Conservation (phyloP, 2,888 invertebrate genomes). For the Ormyrus pomaceus region DNA sequence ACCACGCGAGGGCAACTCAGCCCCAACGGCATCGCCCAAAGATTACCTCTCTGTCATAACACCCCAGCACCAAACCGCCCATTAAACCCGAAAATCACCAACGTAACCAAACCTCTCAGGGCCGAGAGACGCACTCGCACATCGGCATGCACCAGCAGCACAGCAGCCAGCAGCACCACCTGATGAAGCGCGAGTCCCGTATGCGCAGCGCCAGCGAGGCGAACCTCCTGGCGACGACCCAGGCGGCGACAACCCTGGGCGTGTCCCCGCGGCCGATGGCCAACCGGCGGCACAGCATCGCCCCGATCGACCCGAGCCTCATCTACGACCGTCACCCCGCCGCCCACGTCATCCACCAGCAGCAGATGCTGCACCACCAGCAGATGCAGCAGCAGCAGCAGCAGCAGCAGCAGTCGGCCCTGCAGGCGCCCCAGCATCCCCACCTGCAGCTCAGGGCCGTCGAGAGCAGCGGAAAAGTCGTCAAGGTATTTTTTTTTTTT, state of each 20-base stretch:
- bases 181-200: constrained; percentile 60
- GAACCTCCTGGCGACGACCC: constrained; percentile 80
- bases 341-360: constrained; percentile 49
- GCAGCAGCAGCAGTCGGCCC: constrained; percentile 45
- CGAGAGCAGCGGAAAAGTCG: constrained; percentile 63
- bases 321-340: constrained; percentile 60
- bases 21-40: no score
- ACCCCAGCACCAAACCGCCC: no score
- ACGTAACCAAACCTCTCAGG: not conserved
- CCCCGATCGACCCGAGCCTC: constrained; percentile 72
- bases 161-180: constrained; percentile 36
- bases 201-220: constrained; percentile 88
- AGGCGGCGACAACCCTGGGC: constrained; percentile 11
- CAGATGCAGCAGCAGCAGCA: constrained; percentile 35
- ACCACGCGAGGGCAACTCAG: no score
- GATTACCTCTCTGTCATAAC: no score
- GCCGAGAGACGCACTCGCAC: constrained; percentile 54
- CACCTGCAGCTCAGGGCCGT: constrained; percentile 71
- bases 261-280: constrained; percentile 24
- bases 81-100: not conserved
- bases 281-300: constrained; percentile 72
- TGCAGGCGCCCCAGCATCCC: constrained; percentile 66
- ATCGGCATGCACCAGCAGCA: constrained; percentile 44
- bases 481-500: constrained; percentile 12
- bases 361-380: constrained; percentile 34